Conservation (phyloP, 2,888 invertebrate genomes). For the Drosophila silvestris region DNA sequence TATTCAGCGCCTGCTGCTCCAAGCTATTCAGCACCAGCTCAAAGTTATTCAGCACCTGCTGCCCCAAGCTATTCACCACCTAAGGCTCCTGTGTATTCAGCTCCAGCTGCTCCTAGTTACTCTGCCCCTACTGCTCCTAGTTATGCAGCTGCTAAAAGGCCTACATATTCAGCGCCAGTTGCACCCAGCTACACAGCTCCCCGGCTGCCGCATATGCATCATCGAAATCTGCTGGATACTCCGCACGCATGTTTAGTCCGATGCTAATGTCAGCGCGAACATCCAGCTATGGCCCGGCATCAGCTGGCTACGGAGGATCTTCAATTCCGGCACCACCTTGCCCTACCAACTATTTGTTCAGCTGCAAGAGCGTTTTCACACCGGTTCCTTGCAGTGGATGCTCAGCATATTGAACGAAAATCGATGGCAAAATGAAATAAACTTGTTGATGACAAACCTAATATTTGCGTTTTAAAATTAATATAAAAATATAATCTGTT, state of each 20-base stretch:
- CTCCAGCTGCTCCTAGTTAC: constrained; percentile 35
- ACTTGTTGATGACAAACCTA: constrained; percentile 5
- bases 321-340: constrained; percentile 59
- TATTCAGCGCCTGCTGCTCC: constrained; percentile 37
- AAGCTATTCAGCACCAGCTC: constrained; percentile 7
- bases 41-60: constrained; percentile 8
- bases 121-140: constrained; percentile 27
- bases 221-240: constrained; percentile 36
- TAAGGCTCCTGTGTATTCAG: constrained; percentile 12
- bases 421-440: constrained; percentile 22
- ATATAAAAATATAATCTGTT: background rate
- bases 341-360: constrained; percentile 59
- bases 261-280: constrained; percentile 43
- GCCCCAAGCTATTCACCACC: constrained; percentile 19
- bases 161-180: constrained; percentile 28
- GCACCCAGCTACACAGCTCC: constrained; percentile 25
- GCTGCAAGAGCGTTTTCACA: constrained; percentile 58
- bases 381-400: constrained; percentile 54
- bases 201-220: constrained; percentile 25
- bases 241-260: constrained; percentile 59
- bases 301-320: constrained; percentile 39
- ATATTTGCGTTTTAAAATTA: background rate
- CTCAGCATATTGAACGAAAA: constrained; percentile 41
- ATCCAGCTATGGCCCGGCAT: constrained; percentile 36
- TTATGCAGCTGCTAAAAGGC: constrained; percentile 34